Evolutionary conservation across 2,888 invertebrate genomes (phyloP), one percentile per base, ranked within the genome.

Genomic region (Drosophila austrosaltans): DNA sequence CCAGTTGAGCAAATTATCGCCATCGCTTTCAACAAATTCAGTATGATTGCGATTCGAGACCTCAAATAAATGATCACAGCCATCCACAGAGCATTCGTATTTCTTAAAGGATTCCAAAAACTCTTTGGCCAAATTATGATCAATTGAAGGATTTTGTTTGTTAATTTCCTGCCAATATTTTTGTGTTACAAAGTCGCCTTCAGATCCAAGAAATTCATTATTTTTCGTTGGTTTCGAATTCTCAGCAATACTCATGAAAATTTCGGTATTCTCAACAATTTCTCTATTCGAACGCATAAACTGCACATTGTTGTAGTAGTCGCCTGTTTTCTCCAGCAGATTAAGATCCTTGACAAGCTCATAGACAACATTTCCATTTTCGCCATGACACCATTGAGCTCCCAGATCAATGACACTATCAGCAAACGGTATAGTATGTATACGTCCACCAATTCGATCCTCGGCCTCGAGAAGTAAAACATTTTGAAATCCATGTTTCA

Each of bases 301-400:
- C 7, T 76, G 72, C 57, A 79, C 87, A 32, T 76, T 75, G n/a
- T 82, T 77, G 36, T 89, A 90, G 1, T 77, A 78, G 1, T 75
- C 72, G 6, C 78, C 80, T 1, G 89, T 89, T 0, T 79, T 66
- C 22, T 84, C 85, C 32, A 91, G 73, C 6, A 90, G 36, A 61
- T 81, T 56, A n/a, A 78, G 54, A 4, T 86, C 67, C 60, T 85
- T 66, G 3, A 94, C 94, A 66, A 95, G 84, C 57, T 94, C 93
- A 80, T 93, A 95, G 0, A 95, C 94, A 40, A 94, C 82, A 91
- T 95, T 95, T 64, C 93, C 93, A 85, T 94, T 92, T 89, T 95
- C 95, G 0, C 96, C 90, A 48, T 90, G 85, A 56, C 89, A 95
- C 96, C 96, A 96, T 76, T 96, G 96, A 59, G 96, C 96, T 0